Evolutionary conservation across 2,797 vertebrate genomes (phyloP).

Genomic region (Valencia hispanica): DNA sequence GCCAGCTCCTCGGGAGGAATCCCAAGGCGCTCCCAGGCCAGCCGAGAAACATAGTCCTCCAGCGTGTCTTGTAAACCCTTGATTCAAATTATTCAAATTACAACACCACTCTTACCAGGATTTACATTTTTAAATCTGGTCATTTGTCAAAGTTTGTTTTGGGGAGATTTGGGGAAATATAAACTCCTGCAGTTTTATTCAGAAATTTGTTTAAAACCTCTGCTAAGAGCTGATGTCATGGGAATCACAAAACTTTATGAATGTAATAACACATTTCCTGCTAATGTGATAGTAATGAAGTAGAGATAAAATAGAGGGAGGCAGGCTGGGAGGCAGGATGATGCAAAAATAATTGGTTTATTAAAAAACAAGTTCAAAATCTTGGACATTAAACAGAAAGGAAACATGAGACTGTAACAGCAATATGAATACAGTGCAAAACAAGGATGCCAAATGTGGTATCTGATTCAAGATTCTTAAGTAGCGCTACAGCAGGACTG

Average conservation of each 20-base stretch:
- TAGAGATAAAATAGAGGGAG: background rate
- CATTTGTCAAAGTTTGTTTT: constrained; percentile 9
- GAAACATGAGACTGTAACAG: background rate
- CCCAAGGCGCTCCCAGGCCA: too few species aligned
- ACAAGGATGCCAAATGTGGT: too few species aligned
- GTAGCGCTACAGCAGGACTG: background rate
- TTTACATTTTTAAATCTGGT: background rate
- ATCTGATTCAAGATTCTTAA: background rate
- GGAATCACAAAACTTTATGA: background rate
- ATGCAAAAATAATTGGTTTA: background rate
- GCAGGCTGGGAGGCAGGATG: background rate
- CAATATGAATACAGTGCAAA: background rate
- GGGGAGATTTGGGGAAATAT: background rate
- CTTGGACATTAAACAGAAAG: background rate
- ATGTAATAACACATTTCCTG: constrained; percentile 2
- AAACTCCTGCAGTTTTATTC: background rate
- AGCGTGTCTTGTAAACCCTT: background rate
- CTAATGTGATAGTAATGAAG: background rate
- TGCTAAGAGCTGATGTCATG: background rate
- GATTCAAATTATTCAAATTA: background rate
- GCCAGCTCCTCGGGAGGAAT: too few species aligned
- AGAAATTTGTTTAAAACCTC: too few species aligned
- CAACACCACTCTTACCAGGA: background rate
- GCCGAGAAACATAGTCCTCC: too few species aligned
- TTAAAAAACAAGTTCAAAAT: background rate